phyloP scores from a whole-genome alignment of 2,797 vertebrate species.

The Etheostoma nigrum region DNA sequence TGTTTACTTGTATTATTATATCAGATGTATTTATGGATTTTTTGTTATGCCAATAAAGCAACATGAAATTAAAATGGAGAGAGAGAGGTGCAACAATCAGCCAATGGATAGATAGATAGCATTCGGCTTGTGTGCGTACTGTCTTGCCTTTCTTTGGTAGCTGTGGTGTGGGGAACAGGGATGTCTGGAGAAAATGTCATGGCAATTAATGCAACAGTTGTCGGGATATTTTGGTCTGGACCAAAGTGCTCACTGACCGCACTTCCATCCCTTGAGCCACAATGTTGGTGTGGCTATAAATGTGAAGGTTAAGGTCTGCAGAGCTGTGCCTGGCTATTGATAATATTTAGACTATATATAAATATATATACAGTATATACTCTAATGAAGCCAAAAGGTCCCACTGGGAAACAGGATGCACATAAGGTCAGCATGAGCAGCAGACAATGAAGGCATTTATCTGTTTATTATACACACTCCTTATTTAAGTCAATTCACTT shows the following conservation, averaged over 20 bases:
- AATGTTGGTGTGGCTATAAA: background rate
- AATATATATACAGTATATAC: background rate
- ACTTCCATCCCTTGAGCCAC: too few species aligned
- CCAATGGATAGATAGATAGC: too few species aligned
- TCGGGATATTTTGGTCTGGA: background rate
- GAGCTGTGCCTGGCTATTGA: background rate
- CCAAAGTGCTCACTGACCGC: background rate
- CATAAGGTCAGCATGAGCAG: background rate
- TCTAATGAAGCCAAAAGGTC: constrained; percentile 5
- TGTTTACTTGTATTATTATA: too few species aligned
- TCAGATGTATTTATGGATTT: too few species aligned
- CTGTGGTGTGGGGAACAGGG: background rate
- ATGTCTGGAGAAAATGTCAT: background rate
- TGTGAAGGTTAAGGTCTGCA: background rate
- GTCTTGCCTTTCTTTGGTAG: too few species aligned
- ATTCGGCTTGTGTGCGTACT: too few species aligned
- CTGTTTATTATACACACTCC: constrained; percentile 3
- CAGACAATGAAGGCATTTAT: background rate
- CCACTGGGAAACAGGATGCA: constrained; percentile 14
- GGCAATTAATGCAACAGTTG: too few species aligned
- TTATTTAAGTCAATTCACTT: too few species aligned
- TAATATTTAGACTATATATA: background rate
- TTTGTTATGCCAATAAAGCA: too few species aligned
- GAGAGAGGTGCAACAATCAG: too few species aligned
- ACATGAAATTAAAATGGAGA: too few species aligned